Evolutionary conservation across 2,113 vertebrate genomes (phyloP).

Genomic region (Oriolus oriolus): DNA sequence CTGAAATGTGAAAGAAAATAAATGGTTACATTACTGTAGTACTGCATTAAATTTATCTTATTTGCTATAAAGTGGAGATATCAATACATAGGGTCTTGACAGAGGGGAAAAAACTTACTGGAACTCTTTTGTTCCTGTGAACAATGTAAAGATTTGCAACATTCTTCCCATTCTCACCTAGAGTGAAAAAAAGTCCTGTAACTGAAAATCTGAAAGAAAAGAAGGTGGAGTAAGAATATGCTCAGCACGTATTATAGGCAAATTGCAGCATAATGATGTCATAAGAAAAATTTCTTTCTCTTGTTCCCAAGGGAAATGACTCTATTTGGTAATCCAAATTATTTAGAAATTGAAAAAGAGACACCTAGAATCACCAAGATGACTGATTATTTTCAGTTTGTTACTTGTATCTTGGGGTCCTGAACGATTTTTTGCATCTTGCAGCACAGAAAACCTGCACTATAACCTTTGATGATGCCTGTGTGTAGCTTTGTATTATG

Average conservation of each 20-base stretch:
- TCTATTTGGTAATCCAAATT: neutral
- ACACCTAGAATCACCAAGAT: neutral
- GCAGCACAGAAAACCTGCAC: neutral
- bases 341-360: neutral
- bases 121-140: neutral
- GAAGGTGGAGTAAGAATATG: neutral
- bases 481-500: neutral
- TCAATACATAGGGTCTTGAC: neutral
- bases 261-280: neutral
- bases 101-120: neutral
- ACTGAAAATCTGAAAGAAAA: neutral
- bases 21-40: neutral
- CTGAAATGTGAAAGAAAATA: neutral
- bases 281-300: neutral
- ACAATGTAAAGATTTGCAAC: neutral
- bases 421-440: neutral
- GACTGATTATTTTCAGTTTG: neutral
- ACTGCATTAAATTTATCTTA: neutral
- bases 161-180: neutral
- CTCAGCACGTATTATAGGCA: rapidly evolving
- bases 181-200: neutral
- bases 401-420: neutral
- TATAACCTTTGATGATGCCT: neutral
- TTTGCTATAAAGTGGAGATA: neutral
- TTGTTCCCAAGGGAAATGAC: neutral